phyloP scores from a whole-genome alignment of 2,113 vertebrate genomes.

The Pterocles orientalis region DNA sequence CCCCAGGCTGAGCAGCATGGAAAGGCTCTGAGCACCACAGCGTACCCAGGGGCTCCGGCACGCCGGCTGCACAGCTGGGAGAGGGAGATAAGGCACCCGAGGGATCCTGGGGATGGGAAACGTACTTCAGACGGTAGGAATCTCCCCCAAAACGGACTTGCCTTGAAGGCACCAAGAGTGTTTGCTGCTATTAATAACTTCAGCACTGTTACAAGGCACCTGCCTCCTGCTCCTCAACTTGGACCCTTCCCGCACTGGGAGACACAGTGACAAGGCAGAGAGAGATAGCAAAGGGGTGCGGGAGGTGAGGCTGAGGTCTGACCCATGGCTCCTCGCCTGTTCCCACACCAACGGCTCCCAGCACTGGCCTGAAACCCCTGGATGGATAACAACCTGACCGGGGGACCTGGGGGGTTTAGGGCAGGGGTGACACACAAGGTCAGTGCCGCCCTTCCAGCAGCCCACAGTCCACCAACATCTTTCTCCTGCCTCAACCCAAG shows the following conservation, averaged over 20 bases:
- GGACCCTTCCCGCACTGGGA: fast-evolving
- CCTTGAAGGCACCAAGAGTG: not conserved
- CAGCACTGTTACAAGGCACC: fast-evolving
- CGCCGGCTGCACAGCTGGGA: not conserved
- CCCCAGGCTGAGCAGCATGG: not conserved
- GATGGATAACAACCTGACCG: not conserved
- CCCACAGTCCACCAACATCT: not conserved
- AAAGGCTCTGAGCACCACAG: not conserved
- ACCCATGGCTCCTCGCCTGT: fast-evolving
- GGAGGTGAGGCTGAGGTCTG: not conserved
- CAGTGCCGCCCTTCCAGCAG: not conserved
- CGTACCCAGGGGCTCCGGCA: not conserved
- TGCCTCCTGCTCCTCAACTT: fast-evolving
- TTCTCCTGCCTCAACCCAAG: not conserved
- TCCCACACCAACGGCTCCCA: fast-evolving
- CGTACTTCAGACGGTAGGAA: not conserved
- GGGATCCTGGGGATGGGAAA: not conserved
- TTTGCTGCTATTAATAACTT: constrained; percentile 18
- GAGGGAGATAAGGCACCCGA: not conserved
- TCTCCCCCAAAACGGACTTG: not conserved
- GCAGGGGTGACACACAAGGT: not conserved
- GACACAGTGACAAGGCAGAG: not conserved
- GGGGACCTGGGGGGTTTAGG: too few species aligned
- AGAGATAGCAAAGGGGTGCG: not conserved
- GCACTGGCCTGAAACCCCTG: not conserved